Evolutionary conservation across 2,113 vertebrate species (phyloP).

Genomic region (Thunnus maccoyii): DNA sequence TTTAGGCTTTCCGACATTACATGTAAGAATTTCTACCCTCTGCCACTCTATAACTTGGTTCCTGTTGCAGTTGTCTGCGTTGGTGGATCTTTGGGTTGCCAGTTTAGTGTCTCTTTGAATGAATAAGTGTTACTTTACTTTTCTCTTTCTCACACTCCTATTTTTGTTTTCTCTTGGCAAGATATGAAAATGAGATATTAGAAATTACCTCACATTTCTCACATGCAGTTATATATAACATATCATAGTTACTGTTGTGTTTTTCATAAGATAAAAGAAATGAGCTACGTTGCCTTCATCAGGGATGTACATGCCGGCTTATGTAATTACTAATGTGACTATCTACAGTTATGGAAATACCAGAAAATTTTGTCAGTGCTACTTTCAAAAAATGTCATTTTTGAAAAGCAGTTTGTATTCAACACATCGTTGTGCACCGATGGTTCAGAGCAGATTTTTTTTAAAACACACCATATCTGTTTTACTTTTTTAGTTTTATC

Average conservation of each 20-base stretch:
- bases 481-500: too few relatives aligned
- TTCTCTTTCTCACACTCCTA: background rate
- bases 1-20: background rate
- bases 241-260: too few relatives aligned
- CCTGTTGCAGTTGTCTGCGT: conserved; percentile 6
- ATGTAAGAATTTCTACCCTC: background rate
- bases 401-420: too few relatives aligned
- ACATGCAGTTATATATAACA: too few relatives aligned
- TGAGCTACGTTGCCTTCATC: too few relatives aligned
- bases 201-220: background rate
- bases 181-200: background rate
- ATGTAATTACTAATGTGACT: too few relatives aligned
- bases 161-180: background rate
- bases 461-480: too few relatives aligned
- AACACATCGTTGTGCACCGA: too few relatives aligned
- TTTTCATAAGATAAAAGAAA: background rate
- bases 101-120: background rate
- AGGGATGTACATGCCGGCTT: background rate
- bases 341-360: background rate
- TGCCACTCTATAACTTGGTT: background rate
- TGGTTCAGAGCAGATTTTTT: too few relatives aligned
- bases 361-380: too few relatives aligned
- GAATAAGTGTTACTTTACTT: background rate
- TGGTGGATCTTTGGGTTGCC: background rate
- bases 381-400: too few relatives aligned